Evolutionary conservation across 2,888 invertebrate genomes (phyloP).

Genomic region (Dasysyrphus tricinctus): DNA sequence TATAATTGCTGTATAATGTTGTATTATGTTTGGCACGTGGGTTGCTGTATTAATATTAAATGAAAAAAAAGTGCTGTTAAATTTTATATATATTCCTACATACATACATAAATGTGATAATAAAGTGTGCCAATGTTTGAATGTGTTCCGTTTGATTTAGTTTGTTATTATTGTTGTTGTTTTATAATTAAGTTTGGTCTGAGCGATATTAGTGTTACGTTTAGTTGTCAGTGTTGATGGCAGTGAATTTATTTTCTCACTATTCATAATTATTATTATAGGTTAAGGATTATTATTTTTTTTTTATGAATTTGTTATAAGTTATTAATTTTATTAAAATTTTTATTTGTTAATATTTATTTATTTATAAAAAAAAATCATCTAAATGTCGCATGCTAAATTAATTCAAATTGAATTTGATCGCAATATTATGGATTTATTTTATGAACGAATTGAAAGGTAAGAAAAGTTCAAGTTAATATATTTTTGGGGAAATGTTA

Average conservation of each 20-base stretch:
- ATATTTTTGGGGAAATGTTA: background rate
- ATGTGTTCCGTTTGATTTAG: slow-evolving; percentile 47
- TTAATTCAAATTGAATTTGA: slow-evolving; percentile 82
- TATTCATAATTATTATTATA: background rate
- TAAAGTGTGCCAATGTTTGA: slow-evolving; percentile 50
- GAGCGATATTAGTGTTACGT: slow-evolving; percentile 39
- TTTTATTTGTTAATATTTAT: slow-evolving; percentile 47
- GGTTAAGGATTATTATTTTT: slow-evolving; percentile 17
- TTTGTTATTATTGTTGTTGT: slow-evolving; percentile 20
- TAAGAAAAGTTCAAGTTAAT: slow-evolving; percentile 8
- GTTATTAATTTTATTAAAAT: slow-evolving; percentile 35
- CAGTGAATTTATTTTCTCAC: slow-evolving; percentile 21
- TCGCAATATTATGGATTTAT: slow-evolving; percentile 82
- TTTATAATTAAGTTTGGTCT: slow-evolving; percentile 11
- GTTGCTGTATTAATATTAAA: slow-evolving; percentile 17
- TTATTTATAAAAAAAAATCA: slow-evolving; percentile 50
- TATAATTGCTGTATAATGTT: background rate
- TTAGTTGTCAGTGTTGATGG: slow-evolving; percentile 30
- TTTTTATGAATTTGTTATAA: slow-evolving; percentile 43
- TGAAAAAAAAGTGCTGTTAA: slow-evolving; percentile 50
- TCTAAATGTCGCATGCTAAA: slow-evolving; percentile 71
- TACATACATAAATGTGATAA: slow-evolving; percentile 50
- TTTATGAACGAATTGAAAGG: slow-evolving; percentile 80
- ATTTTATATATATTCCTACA: background rate
- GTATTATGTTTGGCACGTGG: slow-evolving; percentile 44